Percentiles rank a stretch among this genome's conserved stretches.
Evolutionary conservation across 2,113 vertebrate species (phyloP).

Genomic region (Rissa tridactyla): DNA sequence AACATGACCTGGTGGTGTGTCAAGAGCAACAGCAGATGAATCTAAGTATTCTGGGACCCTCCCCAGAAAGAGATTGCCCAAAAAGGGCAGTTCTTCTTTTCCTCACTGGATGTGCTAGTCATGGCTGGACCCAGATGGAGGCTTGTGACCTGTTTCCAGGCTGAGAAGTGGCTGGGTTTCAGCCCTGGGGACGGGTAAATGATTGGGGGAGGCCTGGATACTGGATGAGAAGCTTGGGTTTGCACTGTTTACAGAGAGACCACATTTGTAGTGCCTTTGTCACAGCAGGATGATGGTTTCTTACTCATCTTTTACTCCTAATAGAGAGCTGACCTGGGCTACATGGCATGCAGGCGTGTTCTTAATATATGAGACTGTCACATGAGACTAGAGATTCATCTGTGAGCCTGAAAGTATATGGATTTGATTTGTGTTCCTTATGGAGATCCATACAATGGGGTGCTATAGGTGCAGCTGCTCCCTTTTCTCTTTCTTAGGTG

Average conservation of each 20-base stretch:
- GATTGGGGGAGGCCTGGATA: not conserved
- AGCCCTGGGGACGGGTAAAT: not conserved
- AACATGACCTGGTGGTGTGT: not conserved
- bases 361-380: rapidly evolving
- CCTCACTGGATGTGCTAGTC: not conserved
- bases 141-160: not conserved
- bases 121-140: not conserved
- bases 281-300: not conserved
- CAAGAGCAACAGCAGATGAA: not conserved
- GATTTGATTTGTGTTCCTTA: not conserved
- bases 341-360: not conserved
- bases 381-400: not conserved
- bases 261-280: not conserved
- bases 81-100: not conserved
- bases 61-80: not conserved
- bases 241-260: not conserved
- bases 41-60: not conserved
- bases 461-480: not conserved
- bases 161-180: not conserved
- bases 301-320: not conserved
- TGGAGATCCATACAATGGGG: not conserved
- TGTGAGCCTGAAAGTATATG: not conserved
- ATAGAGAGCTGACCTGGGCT: not conserved
- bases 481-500: not conserved
- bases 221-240: not conserved